Base-by-base conservation (phyloP, 2,797 vertebrate species). In the Nannoperca obscura region DNA sequence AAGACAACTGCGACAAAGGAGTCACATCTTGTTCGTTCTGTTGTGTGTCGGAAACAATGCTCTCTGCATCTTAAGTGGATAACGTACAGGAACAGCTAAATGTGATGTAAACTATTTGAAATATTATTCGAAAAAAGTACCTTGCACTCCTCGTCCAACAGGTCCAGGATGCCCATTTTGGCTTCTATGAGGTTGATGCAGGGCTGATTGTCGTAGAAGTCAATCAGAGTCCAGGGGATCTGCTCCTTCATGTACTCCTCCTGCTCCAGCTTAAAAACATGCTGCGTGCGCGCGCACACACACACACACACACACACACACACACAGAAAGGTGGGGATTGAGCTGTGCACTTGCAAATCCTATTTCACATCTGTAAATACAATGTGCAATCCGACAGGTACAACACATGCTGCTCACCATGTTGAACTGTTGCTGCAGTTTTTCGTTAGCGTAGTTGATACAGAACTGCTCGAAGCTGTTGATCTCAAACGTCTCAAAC, bases 371-470 rank as follows among this genome's bases (percentile, higher is more conserved):
- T 36, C 1, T 8, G 15, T 50, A 19, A 34, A 53, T 20, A 53
- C 11, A 40, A n/a, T 4, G 3, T 40, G 3, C 2, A n/a, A 5
- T 42, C 17, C 1, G 36, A 40, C 0, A 50, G 22, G 17, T 12
- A 30, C 22, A 27, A 58, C 6, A 3, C 3, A 15, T 4, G 50
- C 52, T 13, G 24, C 97, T 97, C 93, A 99, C 98, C 98, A 99
- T 97, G 94, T 99, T 99, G 91, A 99, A 99, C 84, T 99, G 98
- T 59, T 99, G 98, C 92, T 99, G 98, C n/a, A 99, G 96, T 75
- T 99, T 99, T 91, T 99, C 98, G 2, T 99, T 99, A 85, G 98
- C 98, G 46, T 99, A 99, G 94, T 99, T 99, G 87, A 99, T 99
- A 86, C 98, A 99, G 91, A 99, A 99, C 89, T 99, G 98, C 91